Percentiles rank a stretch among this genome's conserved stretches.
Evolutionary conservation across 2,113 vertebrate genomes (phyloP).

Genomic region (Otis tarda): DNA sequence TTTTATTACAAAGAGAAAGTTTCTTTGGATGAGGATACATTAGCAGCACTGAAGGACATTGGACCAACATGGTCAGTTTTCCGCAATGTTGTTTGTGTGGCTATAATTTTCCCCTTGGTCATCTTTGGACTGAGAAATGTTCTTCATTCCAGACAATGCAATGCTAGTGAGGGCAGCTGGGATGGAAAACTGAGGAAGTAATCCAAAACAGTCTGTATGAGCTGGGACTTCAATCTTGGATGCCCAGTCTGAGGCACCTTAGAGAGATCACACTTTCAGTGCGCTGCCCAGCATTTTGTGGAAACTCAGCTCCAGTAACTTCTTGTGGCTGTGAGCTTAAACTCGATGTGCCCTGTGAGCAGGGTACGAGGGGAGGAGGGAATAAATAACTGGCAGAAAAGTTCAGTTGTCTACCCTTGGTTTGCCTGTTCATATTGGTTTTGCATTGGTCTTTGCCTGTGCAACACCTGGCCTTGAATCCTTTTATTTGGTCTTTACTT

Average conservation of each 20-base stretch:
- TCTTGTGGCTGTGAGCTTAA: neutral
- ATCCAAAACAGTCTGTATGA: rapidly evolving
- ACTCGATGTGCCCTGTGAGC: neutral
- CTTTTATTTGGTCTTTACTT: neutral
- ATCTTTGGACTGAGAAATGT: neutral
- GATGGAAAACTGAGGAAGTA: neutral
- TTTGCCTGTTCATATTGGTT: neutral
- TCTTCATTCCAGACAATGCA: neutral
- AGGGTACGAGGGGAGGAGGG: neutral
- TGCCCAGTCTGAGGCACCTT: rapidly evolving
- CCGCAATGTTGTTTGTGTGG: neutral
- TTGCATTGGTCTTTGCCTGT: neutral
- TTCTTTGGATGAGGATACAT: neutral
- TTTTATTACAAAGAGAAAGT: neutral
- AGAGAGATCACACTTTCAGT: neutral
- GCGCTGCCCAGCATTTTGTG: neutral
- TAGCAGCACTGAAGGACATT: neutral
- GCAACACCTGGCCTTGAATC: neutral
- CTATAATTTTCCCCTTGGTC: neutral
- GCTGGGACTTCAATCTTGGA: neutral
- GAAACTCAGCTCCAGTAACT: neutral
- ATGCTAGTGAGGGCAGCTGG: neutral
- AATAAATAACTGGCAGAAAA: neutral
- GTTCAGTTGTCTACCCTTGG: neutral
- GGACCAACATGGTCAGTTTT: neutral